Evolutionary conservation across 2,113 vertebrate genomes (phyloP).

Genomic region (Phalacrocorax aristotelis): DNA sequence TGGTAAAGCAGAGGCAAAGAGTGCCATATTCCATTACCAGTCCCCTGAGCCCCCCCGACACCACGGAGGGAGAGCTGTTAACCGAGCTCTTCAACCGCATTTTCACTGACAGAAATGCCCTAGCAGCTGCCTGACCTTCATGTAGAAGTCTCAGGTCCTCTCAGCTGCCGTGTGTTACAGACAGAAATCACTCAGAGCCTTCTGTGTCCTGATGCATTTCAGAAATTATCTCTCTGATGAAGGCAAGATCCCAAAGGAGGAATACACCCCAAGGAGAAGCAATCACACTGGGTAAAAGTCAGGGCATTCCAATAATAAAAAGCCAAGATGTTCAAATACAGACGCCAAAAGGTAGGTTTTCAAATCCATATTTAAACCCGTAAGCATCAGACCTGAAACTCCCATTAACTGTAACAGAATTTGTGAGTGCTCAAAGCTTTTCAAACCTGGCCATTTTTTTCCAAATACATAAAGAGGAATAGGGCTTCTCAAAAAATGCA

Average conservation of each 20-base stretch:
- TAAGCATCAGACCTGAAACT: background rate
- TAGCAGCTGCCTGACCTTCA: conserved; percentile 12
- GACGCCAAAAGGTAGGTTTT: background rate
- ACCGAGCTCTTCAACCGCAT: background rate
- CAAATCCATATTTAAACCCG: background rate
- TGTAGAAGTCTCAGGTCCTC: background rate
- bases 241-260: background rate
- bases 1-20: background rate
- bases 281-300: background rate
- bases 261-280: background rate
- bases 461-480: background rate
- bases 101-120: background rate
- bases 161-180: background rate
- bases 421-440: background rate
- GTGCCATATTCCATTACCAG: background rate
- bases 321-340: background rate
- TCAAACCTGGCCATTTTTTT: background rate
- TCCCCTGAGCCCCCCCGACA: background rate
- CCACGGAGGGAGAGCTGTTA: background rate
- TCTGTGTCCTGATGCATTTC: background rate
- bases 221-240: background rate
- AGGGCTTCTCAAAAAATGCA: background rate
- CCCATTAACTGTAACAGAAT: background rate
- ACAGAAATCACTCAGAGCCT: background rate
- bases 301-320: background rate